Base-by-base conservation (phyloP, 1,140 invertebrate species). In the Zaprionus africanus region DNA sequence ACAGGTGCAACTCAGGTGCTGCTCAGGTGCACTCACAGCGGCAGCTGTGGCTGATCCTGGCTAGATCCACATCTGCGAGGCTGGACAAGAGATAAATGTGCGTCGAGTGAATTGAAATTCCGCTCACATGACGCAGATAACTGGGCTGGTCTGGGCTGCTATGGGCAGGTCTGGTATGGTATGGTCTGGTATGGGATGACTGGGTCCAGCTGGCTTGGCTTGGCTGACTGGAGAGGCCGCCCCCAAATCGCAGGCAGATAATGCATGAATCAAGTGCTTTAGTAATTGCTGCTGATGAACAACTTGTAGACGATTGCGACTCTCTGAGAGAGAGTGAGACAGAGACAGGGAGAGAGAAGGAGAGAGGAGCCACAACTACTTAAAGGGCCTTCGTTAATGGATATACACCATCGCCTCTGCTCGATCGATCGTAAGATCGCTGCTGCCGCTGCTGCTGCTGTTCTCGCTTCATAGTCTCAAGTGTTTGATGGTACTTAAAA, bases 401-500 rank as follows among this genome's bases (percentile, higher is more conserved):
- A 62, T 73, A 66, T 58, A 54, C 38, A 63, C 12, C 28, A 72
- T 34, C 31, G 31, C 31, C 31, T 34, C 31, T 34, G 41, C 41
- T 62, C 69, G 57, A 66, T 66, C 66, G 66, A 72, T 76, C 64
- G 75, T 41, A 58, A 19, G 19, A 19, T 53, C 43, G 36, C 46
- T 19, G 36, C 22, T 15, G 15, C 19, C 54, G 65, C 36, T 71
- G 61, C 13, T 26, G 61, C 57, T 72, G 59, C 58, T 63, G 81
- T 88, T 90, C 85, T 90, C 72, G 85, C 85, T 85, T 81, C 78
- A 85, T 85, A 90, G 81, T 81, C 85, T 88, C 81, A 88, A 88
- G 85, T 88, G 85, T 88, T 88, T 88, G 85, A 88, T 79, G 85
- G 85, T 88, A 90, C 84, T 88, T 88, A 88, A 88, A 87, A 88